Base-by-base conservation (phyloP, 2,888 invertebrate species). In the Brachylomia viminalis region DNA sequence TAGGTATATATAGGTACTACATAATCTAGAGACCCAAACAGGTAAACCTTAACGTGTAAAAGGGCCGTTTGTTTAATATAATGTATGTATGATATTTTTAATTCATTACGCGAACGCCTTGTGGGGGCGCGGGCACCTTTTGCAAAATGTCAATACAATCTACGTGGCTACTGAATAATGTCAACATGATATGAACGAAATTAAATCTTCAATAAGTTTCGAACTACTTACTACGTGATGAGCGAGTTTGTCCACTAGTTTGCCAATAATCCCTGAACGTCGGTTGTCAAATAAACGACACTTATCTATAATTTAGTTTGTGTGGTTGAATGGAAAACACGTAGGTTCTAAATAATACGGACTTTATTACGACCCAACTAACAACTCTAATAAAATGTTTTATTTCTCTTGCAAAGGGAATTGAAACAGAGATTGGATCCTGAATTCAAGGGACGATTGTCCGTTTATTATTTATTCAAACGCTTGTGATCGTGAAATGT, bases 381-480 rank as follows among this genome's bases (percentile, higher is more conserved):
- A 77, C 64, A 75, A 82, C 47, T 66, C 47, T 38, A 82, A 81
- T 86, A 79, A 86, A 85, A 79, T 74, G 66, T 77, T 81, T 84
- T 86, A 82, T 77, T 65, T 67, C 62, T 62, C 47, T 62, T 83
- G 33, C 61, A 45, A 62, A 83, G 71, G 76, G 74, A 85, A 85
- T 83, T 75, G 72, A 85, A 83, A 86, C 70, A 72, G 76, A 75
- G 83, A 84, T 86, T 78, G 75, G 65, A 72, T 78, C n/a, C 59
- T 77, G 62, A 69, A 23, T 62, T 73, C 59, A 59, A 58, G 23
- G 58, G 6, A 52, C 42, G 33, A 47, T 45, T 72, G 58, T 72
- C 17, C 52, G 20, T 65, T 56, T 56, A 54, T 71, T 56, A 67
- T 77, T 83, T 83, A 86, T 86, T 75, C 59, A 83, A 71, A 49